These are phyloP conservation scores for Pinna nobilis DNA, from an alignment of 1,140 invertebrate genomes.

Conservation along the genomic window DNA sequence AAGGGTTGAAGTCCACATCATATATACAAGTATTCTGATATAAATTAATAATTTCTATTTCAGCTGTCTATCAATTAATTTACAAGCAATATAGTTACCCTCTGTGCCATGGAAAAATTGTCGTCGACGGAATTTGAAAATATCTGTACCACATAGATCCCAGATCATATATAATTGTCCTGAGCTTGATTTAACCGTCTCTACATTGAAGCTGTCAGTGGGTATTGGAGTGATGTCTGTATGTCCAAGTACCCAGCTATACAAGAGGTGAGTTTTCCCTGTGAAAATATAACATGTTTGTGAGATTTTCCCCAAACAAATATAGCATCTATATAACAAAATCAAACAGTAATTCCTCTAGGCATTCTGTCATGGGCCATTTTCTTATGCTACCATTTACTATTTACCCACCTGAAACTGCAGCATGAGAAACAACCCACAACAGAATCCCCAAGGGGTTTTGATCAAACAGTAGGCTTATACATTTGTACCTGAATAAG, in stretches of 20 bases:
- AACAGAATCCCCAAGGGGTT: no score
- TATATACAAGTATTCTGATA: background rate
- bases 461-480: no score
- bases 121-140: constrained; percentile 19
- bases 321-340: no score
- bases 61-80: background rate
- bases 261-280: constrained; percentile 29
- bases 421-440: no score
- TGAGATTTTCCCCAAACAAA: no score
- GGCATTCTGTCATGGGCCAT: background rate
- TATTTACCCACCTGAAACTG: background rate
- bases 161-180: constrained; percentile 25
- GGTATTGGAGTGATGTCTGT: constrained; percentile 14
- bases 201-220: constrained; percentile 35
- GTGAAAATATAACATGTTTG: background rate
- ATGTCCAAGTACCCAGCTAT: constrained; percentile 22
- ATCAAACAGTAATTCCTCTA: background rate
- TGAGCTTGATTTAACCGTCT: background rate
- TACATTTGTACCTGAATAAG: no score
- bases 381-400: background rate
- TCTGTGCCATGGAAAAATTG: constrained; percentile 37
- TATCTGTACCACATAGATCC: constrained; percentile 21
- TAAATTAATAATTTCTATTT: background rate
- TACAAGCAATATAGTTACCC: constrained; percentile 10
- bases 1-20: no score